Conservation (phyloP, 2,113 vertebrate species). For the Chaetops frenatus region DNA sequence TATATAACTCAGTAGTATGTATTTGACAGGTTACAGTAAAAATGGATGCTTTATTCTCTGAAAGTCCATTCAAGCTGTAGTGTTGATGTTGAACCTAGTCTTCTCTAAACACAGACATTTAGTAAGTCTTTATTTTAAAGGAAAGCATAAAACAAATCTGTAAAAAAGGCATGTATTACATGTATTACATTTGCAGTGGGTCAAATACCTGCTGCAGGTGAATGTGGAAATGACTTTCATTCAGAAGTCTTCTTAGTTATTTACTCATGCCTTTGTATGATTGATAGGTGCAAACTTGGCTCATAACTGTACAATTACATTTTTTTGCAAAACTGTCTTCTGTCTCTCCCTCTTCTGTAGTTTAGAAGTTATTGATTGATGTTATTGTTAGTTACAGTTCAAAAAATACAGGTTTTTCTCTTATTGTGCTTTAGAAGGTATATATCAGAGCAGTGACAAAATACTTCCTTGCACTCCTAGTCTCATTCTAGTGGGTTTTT, state of each 20-base stretch:
- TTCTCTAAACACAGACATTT: neutral
- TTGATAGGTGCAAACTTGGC: neutral
- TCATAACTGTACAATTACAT: neutral
- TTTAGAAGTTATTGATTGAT: neutral
- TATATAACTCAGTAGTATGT: neutral
- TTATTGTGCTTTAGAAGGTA: neutral
- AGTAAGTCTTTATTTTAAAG: neutral
- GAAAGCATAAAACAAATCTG: neutral
- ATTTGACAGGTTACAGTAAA: neutral
- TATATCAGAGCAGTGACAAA: neutral
- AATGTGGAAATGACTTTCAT: neutral
- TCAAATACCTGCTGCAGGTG: neutral
- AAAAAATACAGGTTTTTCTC: neutral
- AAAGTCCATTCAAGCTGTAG: neutral
- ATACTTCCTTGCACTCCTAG: neutral
- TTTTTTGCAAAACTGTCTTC: neutral
- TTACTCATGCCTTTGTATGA: neutral
- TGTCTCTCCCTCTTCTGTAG: neutral
- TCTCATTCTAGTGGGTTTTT: neutral
- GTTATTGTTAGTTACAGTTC: neutral
- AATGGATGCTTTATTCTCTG: neutral
- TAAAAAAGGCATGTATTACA: neutral
- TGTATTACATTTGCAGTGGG: neutral
- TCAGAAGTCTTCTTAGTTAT: neutral
- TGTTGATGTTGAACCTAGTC: neutral